Base-by-base conservation (phyloP, 2,113 vertebrate species). In the Eulemur macaco region DNA sequence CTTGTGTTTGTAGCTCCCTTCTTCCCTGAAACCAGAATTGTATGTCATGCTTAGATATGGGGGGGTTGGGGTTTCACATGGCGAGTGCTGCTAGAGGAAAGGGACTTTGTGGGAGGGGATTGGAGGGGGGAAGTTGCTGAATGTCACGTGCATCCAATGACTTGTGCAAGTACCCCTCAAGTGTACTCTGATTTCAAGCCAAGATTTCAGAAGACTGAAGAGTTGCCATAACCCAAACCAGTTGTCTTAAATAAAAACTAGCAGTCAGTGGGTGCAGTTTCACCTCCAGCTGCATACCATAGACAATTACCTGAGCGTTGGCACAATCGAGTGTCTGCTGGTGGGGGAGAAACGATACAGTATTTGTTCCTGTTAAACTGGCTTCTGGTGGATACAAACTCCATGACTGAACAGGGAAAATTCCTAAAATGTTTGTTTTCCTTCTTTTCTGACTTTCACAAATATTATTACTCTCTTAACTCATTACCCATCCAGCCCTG, bases 1-100 rank as follows among this genome's bases (percentile, higher is more conserved):
- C 93, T 96, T 96, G 85, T 86, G 69, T 80, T 29, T 93, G 64
- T 92, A 54, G 60, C 77, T 95, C n/a, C 23, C 71, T 82, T 96
- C 84, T 85, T 91, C 21, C 68, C 88, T 87, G 54, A 92, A 91
- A 60, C 89, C 1, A 5, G 58, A 83, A 47, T 17, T 78, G 66
- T 9, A 10, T 11, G 9, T 58, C 50, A 45, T 21, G 20, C 68
- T 71, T 80, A 50, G 54, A 37, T 54, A 12, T 0, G 45, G 42
- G 8, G 14, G 20, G 69, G 54, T 8, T n/a, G 42, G 42, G 31
- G 21, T 25, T 25, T 60, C n/a, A 20, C 45, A 13, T 7, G 17
- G 68, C 50, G 50, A 52, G 17, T 64, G 34, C 23, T 68, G 6
- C 23, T 42, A 14, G 73, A 77, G 71, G 52, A 77, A 58, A 3